Conservation (phyloP, 2,888 invertebrate genomes). For the Pherbina coryleti region DNA sequence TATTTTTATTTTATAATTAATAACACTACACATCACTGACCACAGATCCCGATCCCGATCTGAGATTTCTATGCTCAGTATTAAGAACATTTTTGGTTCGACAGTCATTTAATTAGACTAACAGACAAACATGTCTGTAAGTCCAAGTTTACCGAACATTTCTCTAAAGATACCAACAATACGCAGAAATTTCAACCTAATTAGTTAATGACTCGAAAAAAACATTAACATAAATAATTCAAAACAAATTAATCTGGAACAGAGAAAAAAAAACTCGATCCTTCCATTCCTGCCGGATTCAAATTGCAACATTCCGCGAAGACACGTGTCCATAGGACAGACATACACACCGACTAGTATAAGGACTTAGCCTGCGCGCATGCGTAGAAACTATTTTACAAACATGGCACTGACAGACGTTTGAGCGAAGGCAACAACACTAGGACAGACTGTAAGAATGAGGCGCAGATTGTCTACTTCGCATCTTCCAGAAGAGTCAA, state of each 20-base stretch:
- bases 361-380: constrained; percentile 16
- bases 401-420: constrained; percentile 29
- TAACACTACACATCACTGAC: background rate
- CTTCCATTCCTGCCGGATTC: background rate
- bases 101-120: no score
- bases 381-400: constrained; percentile 27
- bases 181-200: constrained; percentile 27
- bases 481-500: background rate
- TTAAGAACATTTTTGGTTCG: no score
- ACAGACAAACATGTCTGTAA: no score
- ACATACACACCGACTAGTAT: constrained; percentile 8
- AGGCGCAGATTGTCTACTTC: background rate
- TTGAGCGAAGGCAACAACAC: background rate
- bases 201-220: constrained; percentile 26
- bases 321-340: constrained; percentile 41
- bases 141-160: background rate
- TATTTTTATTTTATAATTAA: constrained; percentile 1
- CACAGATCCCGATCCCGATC: no score
- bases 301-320: constrained; percentile 34
- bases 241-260: constrained; percentile 19
- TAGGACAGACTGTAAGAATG: background rate
- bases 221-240: constrained; percentile 30
- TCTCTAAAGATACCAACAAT: background rate
- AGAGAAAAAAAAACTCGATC: background rate
- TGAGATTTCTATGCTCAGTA: no score